These are phyloP conservation scores for Carassius carassius DNA, from an alignment of 2,113 vertebrate genomes.

Conservation along the genomic window DNA sequence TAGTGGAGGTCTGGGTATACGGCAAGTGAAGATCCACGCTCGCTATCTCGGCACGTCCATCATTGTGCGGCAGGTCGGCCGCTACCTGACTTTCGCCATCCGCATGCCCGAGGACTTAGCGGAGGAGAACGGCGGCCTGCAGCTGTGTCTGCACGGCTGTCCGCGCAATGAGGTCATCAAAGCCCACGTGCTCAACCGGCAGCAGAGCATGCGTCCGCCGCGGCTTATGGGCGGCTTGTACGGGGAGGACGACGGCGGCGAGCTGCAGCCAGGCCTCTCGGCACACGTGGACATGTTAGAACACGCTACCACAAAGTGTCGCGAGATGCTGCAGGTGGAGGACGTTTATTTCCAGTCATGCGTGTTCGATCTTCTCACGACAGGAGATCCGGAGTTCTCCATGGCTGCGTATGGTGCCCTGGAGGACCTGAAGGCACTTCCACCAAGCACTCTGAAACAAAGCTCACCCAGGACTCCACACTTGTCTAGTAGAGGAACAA, in stretches of 20 bases:
- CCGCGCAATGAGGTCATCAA: constrained; percentile 82
- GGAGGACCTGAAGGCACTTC: constrained; percentile 81
- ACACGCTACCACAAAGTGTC: constrained; percentile 77
- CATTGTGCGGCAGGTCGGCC: constrained; percentile 79
- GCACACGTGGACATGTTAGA: constrained; percentile 76
- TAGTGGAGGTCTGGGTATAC: constrained; percentile 63
- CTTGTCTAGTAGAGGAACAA: neutral
- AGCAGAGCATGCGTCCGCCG: constrained; percentile 47
- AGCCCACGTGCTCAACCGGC: constrained; percentile 75
- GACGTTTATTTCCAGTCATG: constrained; percentile 87
- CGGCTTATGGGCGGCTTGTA: constrained; percentile 55
- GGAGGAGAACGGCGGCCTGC: constrained; percentile 74
- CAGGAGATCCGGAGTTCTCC: constrained; percentile 81
- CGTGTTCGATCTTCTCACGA: constrained; percentile 83
- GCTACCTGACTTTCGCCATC: constrained; percentile 83
- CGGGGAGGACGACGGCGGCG: constrained; percentile 54
- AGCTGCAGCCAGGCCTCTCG: constrained; percentile 55
- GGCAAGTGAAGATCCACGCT: constrained; percentile 79
- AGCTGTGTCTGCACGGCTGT: constrained; percentile 83
- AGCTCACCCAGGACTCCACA: constrained; percentile 71
- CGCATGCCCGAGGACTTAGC: constrained; percentile 79
- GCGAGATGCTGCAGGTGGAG: constrained; percentile 81
- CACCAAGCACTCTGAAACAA: constrained; percentile 79
- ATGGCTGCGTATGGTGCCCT: constrained; percentile 80
- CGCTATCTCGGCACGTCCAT: constrained; percentile 80